These are phyloP conservation scores for Xanthorhoe spadicearia DNA, from an alignment of 2,888 invertebrate genomes.

Conservation along the genomic window DNA sequence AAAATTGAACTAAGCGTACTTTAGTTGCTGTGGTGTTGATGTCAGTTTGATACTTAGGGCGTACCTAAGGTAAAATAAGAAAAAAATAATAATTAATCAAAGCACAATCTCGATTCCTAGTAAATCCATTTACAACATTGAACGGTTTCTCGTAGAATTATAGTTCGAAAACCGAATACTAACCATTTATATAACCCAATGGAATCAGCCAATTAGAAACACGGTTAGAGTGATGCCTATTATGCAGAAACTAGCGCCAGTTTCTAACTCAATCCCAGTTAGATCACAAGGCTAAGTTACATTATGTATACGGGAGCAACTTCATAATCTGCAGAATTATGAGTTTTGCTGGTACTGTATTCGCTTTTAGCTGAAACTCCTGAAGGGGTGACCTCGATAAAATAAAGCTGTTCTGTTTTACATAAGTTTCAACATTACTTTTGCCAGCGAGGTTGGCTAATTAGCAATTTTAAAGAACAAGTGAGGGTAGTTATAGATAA, in stretches of 20 bases:
- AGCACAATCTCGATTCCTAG: neutral
- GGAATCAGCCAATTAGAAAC: slow-evolving; percentile 24
- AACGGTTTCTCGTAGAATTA: neutral
- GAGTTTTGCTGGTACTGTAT: slow-evolving; percentile 13
- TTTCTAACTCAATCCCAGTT: slow-evolving; percentile 30
- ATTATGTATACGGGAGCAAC: slow-evolving; percentile 28
- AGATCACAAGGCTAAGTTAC: slow-evolving; percentile 30
- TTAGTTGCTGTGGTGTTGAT: no score
- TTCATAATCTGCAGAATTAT: slow-evolving; percentile 31
- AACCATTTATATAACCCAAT: neutral
- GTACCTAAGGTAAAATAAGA: no score
- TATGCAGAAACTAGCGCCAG: slow-evolving; percentile 20
- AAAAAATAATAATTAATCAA: no score
- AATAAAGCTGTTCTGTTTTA: neutral
- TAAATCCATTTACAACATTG: neutral
- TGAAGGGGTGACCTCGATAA: slow-evolving; percentile 1
- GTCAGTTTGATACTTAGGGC: no score
- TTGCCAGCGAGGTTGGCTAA: neutral
- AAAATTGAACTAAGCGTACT: no score
- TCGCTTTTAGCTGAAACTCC: neutral
- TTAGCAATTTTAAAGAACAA: neutral
- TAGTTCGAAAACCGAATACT: neutral
- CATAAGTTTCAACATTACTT: neutral
- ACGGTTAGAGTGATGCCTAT: slow-evolving; percentile 20
- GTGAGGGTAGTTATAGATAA: neutral